Conservation (phyloP, 2,888 invertebrate species). For the Caenorhabditis imperialis region DNA sequence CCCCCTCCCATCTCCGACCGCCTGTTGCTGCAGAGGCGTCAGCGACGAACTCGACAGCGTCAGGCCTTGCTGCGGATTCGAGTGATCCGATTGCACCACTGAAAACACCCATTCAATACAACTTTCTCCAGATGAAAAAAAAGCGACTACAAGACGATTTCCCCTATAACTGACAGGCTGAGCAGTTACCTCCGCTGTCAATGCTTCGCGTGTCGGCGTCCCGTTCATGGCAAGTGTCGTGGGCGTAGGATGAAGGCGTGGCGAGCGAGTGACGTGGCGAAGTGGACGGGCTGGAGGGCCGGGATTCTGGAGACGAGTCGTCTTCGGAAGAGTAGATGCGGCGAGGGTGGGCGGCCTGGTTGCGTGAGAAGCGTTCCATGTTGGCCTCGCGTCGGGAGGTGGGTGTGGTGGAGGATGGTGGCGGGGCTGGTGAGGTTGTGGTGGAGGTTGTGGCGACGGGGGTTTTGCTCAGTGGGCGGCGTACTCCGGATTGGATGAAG, state of each 20-base stretch:
- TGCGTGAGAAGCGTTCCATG: conserved; percentile 60
- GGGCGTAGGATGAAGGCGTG: conserved; percentile 70
- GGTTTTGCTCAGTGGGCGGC: conserved; percentile 13
- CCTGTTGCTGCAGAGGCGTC: conserved; percentile 47
- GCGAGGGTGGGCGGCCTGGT: background rate
- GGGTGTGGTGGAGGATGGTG: conserved; percentile 13
- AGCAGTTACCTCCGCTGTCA: conserved; percentile 68
- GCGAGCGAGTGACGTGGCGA: conserved; percentile 67
- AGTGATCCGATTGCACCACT: conserved; percentile 78
- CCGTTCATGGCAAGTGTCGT: conserved; percentile 38
- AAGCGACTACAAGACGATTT: conserved; percentile 11
- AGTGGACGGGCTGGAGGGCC: conserved; percentile 65
- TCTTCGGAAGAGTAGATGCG: conserved; percentile 55
- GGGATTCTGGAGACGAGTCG: conserved; percentile 72
- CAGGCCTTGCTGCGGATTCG: conserved; percentile 63
- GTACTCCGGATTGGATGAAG: conserved; percentile 61
- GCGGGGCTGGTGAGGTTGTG: conserved; percentile 27
- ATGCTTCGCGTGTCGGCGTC: conserved; percentile 61
- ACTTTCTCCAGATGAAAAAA: background rate
- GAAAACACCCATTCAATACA: conserved; percentile 55
- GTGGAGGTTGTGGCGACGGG: conserved; percentile 10
- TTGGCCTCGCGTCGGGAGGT: conserved; percentile 57
- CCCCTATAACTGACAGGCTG: conserved; percentile 40
- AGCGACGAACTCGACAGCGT: conserved; percentile 62
- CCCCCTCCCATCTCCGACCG: conserved; percentile 1